Percentiles rank a stretch among this genome's conserved stretches.
Conservation (phyloP, 2,888 invertebrate genomes). For the Drosophila niveifrons region DNA sequence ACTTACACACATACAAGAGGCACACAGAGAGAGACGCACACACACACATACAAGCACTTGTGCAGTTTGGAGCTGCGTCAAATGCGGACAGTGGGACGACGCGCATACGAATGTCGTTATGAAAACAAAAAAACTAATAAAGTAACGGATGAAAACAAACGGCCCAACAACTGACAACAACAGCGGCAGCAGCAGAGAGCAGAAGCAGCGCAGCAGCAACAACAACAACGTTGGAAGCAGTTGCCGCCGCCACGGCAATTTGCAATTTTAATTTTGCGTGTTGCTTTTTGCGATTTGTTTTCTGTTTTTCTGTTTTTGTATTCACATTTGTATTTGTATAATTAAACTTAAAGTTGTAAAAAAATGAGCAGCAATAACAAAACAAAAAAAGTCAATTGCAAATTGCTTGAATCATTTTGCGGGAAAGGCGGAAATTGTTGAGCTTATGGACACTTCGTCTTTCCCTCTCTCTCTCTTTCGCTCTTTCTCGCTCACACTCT, state of each 20-base stretch:
- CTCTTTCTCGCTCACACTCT: slow-evolving; percentile 28
- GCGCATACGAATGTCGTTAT: slow-evolving; percentile 76
- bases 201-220: slow-evolving; percentile 7
- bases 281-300: slow-evolving; percentile 31
- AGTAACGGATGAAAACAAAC: slow-evolving; percentile 78
- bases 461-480: slow-evolving; percentile 5
- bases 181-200: slow-evolving; percentile 14
- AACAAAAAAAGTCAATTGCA: slow-evolving; percentile 45
- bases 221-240: slow-evolving; percentile 29
- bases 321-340: slow-evolving; percentile 39
- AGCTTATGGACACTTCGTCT: slow-evolving; percentile 37
- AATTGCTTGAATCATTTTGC: slow-evolving; percentile 63
- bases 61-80: slow-evolving; percentile 42
- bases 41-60: slow-evolving; percentile 16
- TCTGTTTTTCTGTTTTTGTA: slow-evolving; percentile 33
- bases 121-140: slow-evolving; percentile 81
- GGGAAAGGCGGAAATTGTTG: slow-evolving; percentile 69
- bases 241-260: slow-evolving; percentile 47
- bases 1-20: slow-evolving; percentile 5
- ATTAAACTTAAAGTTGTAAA: slow-evolving; percentile 70
- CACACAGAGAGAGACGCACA: slow-evolving; percentile 16
- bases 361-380: slow-evolving; percentile 48
- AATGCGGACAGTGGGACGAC: slow-evolving; percentile 54
- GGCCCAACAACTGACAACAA: slow-evolving; percentile 35
- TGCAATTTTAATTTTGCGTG: slow-evolving; percentile 74